Percentiles rank a stretch among this genome's conserved stretches.
Conservation (phyloP, 2,113 vertebrate genomes). For the Oncorhynchus kisutch region DNA sequence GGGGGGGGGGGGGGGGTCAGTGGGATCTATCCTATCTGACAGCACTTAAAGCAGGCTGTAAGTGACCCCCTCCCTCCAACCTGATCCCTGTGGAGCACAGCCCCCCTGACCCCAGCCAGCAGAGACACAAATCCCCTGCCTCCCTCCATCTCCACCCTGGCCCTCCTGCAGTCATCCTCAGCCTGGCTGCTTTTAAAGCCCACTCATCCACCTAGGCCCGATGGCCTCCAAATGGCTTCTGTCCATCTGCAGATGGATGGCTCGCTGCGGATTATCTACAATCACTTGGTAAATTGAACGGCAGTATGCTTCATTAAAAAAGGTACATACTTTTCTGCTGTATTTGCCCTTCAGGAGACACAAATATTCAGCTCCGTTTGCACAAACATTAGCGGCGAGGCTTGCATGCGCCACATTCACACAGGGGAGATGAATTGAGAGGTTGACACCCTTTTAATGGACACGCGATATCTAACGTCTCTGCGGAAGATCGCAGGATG, state of each 20-base stretch:
- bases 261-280: conserved; percentile 13
- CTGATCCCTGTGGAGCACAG: neutral
- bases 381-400: conserved; percentile 13
- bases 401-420: neutral
- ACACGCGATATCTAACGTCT: neutral
- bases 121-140: neutral
- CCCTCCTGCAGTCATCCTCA: neutral
- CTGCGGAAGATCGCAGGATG: neutral
- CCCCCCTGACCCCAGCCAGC: conserved; percentile 9
- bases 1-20: neutral
- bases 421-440: neutral
- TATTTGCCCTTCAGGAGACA: conserved; percentile 14
- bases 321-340: neutral
- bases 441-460: neutral
- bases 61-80: neutral
- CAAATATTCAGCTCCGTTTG: conserved; percentile 14
- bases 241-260: neutral
- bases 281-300: conserved; percentile 13
- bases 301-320: conserved; percentile 14
- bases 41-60: conserved; percentile 6
- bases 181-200: neutral
- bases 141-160: conserved; percentile 1
- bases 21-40: conserved; percentile 4
- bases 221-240: neutral
- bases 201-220: neutral